phyloP scores from a whole-genome alignment of 1,140 invertebrate species.

The Hetaerina americana region DNA sequence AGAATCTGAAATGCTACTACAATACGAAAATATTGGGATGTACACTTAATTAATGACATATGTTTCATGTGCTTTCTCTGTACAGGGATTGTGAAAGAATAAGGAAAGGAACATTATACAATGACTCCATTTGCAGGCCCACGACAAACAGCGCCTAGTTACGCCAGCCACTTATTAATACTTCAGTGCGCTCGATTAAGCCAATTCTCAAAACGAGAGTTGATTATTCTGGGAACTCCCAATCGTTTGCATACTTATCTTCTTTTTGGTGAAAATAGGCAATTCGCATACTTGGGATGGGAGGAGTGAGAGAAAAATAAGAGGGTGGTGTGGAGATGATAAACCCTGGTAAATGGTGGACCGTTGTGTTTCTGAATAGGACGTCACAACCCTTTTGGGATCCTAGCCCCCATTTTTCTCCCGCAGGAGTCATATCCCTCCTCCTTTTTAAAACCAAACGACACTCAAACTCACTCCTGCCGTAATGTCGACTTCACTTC shows the following conservation, averaged over 20 bases:
- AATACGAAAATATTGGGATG: too few relatives aligned
- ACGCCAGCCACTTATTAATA: neutral
- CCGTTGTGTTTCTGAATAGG: neutral
- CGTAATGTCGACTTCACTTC: neutral
- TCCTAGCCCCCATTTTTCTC: neutral
- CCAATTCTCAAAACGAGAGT: neutral
- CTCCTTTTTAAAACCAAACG: neutral
- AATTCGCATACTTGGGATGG: neutral
- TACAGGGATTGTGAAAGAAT: too few relatives aligned
- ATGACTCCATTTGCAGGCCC: neutral
- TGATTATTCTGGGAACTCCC: neutral
- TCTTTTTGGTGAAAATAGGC: neutral
- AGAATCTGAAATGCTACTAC: too few relatives aligned
- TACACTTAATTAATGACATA: too few relatives aligned
- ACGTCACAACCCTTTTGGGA: neutral
- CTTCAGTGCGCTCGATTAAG: neutral
- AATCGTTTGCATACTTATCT: neutral
- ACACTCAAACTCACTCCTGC: neutral
- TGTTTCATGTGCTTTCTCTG: too few relatives aligned
- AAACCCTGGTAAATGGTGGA: neutral
- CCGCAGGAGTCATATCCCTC: neutral
- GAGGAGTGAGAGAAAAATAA: neutral
- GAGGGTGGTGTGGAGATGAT: neutral
- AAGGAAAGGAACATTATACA: too few relatives aligned
- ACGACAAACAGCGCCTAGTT: neutral